phyloP scores from a whole-genome alignment of 2,888 invertebrate genomes.

The Sinelater perroti region DNA sequence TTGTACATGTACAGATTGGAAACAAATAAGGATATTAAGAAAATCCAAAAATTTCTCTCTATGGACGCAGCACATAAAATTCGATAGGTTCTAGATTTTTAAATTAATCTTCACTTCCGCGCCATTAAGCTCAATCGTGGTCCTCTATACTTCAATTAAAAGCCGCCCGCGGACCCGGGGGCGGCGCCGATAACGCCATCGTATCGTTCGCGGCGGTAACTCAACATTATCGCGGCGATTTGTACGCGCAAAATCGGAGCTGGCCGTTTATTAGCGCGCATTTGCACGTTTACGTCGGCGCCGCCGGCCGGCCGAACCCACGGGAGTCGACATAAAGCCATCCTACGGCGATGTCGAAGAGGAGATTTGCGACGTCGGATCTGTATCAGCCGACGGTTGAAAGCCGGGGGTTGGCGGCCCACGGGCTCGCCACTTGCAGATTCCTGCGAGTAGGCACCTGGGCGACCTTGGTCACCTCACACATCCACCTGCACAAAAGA shows the following conservation, averaged over 20 bases:
- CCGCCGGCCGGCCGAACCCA: constrained; percentile 2
- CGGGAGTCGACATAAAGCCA: constrained; percentile 22
- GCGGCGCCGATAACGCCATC: too few species aligned
- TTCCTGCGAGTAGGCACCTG: constrained; percentile 41
- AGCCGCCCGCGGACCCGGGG: too few species aligned
- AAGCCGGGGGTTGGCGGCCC: constrained; percentile 32
- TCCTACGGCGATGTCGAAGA: constrained; percentile 22
- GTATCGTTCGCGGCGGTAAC: constrained; percentile 11
- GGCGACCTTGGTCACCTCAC: constrained; percentile 41
- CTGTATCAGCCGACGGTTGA: constrained; percentile 19
- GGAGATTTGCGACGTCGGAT: constrained; percentile 39
- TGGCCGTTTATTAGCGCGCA: constrained; percentile 10
- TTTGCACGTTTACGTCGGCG: constrained; percentile 12
- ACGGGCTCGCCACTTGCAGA: constrained; percentile 45
- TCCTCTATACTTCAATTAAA: too few species aligned
- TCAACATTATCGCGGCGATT: constrained; percentile 20
- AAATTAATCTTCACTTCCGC: too few species aligned
- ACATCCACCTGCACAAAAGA: constrained; percentile 2
- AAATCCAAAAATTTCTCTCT: too few species aligned
- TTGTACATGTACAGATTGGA: too few species aligned
- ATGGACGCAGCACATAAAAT: too few species aligned
- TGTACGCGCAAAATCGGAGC: constrained; percentile 23
- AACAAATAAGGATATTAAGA: too few species aligned
- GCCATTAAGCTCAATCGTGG: too few species aligned
- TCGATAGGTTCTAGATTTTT: too few species aligned